These are phyloP conservation scores for Drosophila mayaguana DNA, from an alignment of 2,888 invertebrate species.

Conservation along the genomic window DNA sequence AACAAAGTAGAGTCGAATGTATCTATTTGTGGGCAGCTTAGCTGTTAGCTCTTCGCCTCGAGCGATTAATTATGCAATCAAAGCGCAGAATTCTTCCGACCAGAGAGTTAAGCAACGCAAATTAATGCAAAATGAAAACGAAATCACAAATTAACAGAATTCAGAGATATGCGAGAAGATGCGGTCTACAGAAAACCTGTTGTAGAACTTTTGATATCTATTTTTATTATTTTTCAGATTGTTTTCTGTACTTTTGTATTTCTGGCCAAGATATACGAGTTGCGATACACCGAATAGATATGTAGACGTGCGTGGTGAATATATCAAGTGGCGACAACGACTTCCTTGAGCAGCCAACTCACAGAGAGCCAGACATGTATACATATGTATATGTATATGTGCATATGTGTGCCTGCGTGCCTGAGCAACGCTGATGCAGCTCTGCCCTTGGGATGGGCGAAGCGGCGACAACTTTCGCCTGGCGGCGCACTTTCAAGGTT, in stretches of 20 bases:
- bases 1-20: not conserved
- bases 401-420: not conserved
- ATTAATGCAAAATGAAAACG: constrained; percentile 42
- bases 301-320: not conserved
- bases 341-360: constrained; percentile 12
- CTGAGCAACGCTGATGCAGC: not conserved
- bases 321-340: constrained; percentile 11
- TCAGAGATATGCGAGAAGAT: constrained; percentile 10
- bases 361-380: not conserved
- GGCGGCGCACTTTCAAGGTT: constrained; percentile 41
- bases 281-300: constrained; percentile 1
- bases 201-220: constrained; percentile 14
- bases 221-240: too few relatives aligned
- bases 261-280: not conserved
- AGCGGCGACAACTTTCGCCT: constrained; percentile 33
- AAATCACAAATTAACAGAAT: constrained; percentile 21
- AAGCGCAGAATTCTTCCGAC: constrained; percentile 7
- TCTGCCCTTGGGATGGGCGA: constrained; percentile 30
- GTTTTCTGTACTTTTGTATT: too few relatives aligned
- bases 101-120: constrained; percentile 20
- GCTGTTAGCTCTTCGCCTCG: not conserved
- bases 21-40: not conserved
- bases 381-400: not conserved
- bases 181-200: constrained; percentile 33
- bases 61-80: constrained; percentile 52